These are phyloP conservation scores for Halcyon leucocephala DNA, from an alignment of 2,797 vertebrate species.

Conservation along the genomic window DNA sequence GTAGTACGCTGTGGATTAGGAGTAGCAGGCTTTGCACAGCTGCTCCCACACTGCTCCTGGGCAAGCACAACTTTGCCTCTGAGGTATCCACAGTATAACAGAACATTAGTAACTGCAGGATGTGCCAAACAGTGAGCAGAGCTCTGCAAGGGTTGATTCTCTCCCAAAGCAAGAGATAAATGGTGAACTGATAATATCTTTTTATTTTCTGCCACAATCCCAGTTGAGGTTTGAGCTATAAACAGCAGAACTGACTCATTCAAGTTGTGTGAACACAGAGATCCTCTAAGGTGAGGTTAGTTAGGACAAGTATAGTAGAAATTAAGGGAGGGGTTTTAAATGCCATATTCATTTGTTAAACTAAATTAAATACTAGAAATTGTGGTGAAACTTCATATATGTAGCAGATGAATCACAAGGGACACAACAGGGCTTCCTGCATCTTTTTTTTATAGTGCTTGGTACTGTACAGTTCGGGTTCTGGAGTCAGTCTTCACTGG, in stretches of 20 bases:
- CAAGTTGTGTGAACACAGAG: background rate
- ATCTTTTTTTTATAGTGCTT: background rate
- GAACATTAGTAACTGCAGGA: background rate
- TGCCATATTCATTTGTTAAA: background rate
- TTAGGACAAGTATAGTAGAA: background rate
- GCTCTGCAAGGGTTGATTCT: background rate
- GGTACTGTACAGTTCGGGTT: background rate
- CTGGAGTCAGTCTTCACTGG: background rate
- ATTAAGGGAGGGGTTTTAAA: background rate
- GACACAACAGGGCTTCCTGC: background rate
- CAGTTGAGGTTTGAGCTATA: background rate
- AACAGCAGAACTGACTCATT: background rate
- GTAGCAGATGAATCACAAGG: background rate
- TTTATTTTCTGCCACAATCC: background rate
- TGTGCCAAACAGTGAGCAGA: background rate
- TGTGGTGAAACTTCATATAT: background rate
- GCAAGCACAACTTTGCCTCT: background rate
- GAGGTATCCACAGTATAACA: background rate
- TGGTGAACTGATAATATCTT: background rate
- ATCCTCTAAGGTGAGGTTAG: background rate
- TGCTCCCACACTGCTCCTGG: background rate
- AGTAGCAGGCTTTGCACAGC: background rate
- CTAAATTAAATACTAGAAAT: background rate
- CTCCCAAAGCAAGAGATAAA: background rate
- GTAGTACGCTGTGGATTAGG: background rate